phyloP scores from a whole-genome alignment of 2,888 invertebrate genomes.

The Aphrophora alni region DNA sequence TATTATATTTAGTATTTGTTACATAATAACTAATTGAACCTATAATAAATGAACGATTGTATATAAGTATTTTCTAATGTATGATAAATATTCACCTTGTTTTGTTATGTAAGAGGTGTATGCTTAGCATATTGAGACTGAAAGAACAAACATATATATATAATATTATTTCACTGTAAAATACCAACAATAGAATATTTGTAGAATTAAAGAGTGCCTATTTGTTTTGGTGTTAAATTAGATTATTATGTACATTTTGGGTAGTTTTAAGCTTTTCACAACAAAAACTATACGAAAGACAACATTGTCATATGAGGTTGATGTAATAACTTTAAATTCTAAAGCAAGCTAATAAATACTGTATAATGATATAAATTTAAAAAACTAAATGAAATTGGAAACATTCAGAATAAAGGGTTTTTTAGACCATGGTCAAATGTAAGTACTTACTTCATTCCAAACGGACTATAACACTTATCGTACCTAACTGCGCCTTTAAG shows the following conservation, averaged over 20 bases:
- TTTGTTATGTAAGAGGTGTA: background rate
- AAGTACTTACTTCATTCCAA: too few relatives aligned
- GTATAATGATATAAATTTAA: too few relatives aligned
- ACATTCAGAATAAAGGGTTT: too few relatives aligned
- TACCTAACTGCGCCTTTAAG: too few relatives aligned
- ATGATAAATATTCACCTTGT: background rate
- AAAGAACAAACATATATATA: background rate
- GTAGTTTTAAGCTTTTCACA: background rate
- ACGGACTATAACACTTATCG: too few relatives aligned
- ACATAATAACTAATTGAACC: background rate
- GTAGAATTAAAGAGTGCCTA: conserved; percentile 6
- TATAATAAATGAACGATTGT: background rate
- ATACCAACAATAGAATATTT: background rate
- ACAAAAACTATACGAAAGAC: background rate
- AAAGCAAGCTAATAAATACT: too few relatives aligned
- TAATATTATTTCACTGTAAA: background rate
- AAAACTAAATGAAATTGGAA: too few relatives aligned
- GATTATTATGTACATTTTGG: background rate
- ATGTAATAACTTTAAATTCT: background rate
- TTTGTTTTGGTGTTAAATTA: background rate
- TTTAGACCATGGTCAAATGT: too few relatives aligned
- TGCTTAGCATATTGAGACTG: background rate
- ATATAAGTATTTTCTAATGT: background rate
- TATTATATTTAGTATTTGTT: too few relatives aligned
- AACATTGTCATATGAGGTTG: background rate